Base-by-base conservation (phyloP, 2,888 invertebrate genomes). In the Scaptomyza polygonia region DNA sequence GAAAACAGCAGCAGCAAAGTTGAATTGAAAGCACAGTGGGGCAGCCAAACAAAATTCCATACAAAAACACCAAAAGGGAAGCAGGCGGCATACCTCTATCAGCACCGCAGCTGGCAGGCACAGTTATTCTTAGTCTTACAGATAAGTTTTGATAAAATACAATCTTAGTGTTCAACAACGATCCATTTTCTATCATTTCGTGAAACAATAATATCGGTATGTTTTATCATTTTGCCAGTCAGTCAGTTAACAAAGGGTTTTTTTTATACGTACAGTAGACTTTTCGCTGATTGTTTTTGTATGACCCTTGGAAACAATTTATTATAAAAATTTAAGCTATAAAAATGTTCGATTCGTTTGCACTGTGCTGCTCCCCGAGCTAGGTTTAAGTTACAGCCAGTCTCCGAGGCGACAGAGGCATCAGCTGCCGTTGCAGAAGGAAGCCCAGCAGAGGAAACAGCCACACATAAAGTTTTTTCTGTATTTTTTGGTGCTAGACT, bases 361-460 rank as follows among this genome's bases (percentile, higher is more conserved):
- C 6, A n/a, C 4, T 11, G 32, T 48, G 21, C 18, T n/a, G n/a
- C n/a, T 48, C n/a, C 43, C 53, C 18, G 32, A 43, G 11, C 32
- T 62, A 61, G 83, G 66, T 64, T 80, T 69, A 69, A 72, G 57
- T 72, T 74, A 59, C 64, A 51, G 53, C 45, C 40, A 44, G 70
- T 39, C 70, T 54, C 57, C 5, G 27, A 52, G 59, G 71, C 71
- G 67, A 36, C 71, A 36, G 5, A 36, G 42, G 34, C 64, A 64
- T 21, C 57, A 43, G 32, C 44, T 45, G 54, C 56, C 29, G 55
- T 45, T 54, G 49, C 63, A 55, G 21, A 11, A 34, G 48, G 21
- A 49, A 25, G 34, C 32, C 21, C 21, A 11, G 36, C 5, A 55
- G 52, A 49, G 34, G 57, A 58, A 53, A 47, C 43, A 39, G 49